Conservation (phyloP, 2,888 invertebrate genomes). For the Operophtera brumata region DNA sequence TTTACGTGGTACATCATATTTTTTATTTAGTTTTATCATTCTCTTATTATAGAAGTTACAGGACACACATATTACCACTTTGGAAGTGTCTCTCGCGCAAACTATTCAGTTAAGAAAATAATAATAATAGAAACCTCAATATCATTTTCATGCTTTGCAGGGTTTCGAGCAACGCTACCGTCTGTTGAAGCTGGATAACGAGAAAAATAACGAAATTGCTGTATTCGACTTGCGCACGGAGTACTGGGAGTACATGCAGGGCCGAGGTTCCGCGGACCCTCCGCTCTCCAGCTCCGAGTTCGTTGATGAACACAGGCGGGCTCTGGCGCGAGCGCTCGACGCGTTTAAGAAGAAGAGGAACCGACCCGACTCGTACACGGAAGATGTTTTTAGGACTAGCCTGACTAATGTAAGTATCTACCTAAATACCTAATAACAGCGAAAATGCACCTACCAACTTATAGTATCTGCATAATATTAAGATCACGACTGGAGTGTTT, state of each 20-base stretch:
- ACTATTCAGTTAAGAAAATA: no score
- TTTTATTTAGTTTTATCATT: no score
- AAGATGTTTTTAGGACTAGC: not conserved
- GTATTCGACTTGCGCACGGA: not conserved
- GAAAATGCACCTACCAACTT: no score
- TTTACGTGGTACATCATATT: no score
- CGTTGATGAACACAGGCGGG: not conserved
- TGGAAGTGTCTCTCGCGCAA: no score
- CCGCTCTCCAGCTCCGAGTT: not conserved
- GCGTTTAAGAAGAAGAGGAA: not conserved
- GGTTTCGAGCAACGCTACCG: not conserved
- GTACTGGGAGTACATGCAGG: slow-evolving; percentile 3
- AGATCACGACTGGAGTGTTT: no score
- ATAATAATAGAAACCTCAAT: no score
- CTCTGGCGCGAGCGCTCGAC: not conserved
- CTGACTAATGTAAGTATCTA: not conserved
- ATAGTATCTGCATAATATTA: no score
- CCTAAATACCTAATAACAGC: not conserved
- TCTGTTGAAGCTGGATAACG: not conserved
- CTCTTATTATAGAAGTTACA: no score
- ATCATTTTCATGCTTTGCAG: no score
- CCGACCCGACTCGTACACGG: not conserved
- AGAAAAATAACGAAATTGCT: not conserved
- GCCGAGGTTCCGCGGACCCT: not conserved
- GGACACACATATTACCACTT: no score